phyloP scores from a whole-genome alignment of 1,140 invertebrate genomes.

The Macrostomum lignano region DNA sequence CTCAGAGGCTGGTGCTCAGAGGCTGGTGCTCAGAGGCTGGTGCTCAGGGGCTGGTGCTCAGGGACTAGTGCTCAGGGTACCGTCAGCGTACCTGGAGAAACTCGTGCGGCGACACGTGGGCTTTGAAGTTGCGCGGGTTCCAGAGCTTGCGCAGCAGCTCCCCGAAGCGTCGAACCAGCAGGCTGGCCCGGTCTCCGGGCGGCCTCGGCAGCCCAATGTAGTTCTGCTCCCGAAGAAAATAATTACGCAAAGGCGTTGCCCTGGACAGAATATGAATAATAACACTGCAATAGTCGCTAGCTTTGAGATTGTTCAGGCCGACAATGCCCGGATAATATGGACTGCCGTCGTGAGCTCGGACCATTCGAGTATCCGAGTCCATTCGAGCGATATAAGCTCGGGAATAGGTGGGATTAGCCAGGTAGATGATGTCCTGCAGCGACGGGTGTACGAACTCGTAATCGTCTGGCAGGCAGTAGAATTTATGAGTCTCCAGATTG shows the following conservation, averaged over 20 bases:
- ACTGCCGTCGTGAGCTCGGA: conserved; percentile 75
- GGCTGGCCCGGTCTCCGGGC: conserved; percentile 42
- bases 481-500: conserved; percentile 80
- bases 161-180: conserved; percentile 81
- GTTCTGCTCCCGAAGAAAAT: conserved; percentile 68
- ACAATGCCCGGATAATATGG: conserved; percentile 68
- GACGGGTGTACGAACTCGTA: conserved; percentile 98
- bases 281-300: conserved; percentile 81
- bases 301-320: conserved; percentile 94
- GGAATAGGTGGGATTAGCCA: conserved; percentile 83
- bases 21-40: too few relatives aligned
- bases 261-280: conserved; percentile 78
- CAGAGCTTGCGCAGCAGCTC: conserved; percentile 87
- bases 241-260: conserved; percentile 67
- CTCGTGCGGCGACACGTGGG: conserved; percentile 95
- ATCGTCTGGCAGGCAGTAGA: conserved; percentile 96
- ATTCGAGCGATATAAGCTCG: conserved; percentile 46
- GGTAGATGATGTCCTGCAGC: conserved; percentile 91
- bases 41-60: too few relatives aligned
- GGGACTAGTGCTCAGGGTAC: too few relatives aligned
- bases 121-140: conserved; percentile 96
- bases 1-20: too few relatives aligned
- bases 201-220: conserved; percentile 60
- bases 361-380: conserved; percentile 53
- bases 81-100: conserved; percentile 77